Base-by-base conservation (phyloP, 2,113 vertebrate species). In the Danionella cerebrum region DNA sequence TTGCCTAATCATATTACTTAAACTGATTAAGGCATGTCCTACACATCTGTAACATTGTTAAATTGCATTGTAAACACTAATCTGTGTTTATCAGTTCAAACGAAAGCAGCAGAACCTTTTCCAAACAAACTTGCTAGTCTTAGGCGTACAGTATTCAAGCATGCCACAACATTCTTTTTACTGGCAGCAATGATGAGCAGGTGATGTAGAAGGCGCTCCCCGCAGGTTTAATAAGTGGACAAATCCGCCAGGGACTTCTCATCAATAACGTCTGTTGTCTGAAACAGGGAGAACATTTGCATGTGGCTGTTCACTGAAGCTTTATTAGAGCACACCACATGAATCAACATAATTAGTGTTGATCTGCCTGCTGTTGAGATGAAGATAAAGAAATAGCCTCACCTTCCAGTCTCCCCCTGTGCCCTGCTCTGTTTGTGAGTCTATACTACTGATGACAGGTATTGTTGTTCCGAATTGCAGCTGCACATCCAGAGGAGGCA, bases 261-360 rank as follows among this genome's bases (percentile, higher is more conserved):
- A 55, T 72, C 67, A 77, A 71, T 60, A 53, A 72, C 41, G 69
- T 64, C 59, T 72, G 45, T 69, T 74, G 29, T 41, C 57, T 8
- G 54, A 33, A 66, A 58, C 47, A 67, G 65, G 18, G 44, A 14
- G 39, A n/a, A 5, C 5, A 73, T 78, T 65, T 68, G 54, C 77
- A 78, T 71, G 69, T 67, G 55, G 64, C 70, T 67, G 62, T 52
- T 50, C 19, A 67, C 33, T 35, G 63, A 27, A 66, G 63, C 50
- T 54, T 73, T 47, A 54, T 36, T 42, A 65, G 42, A 50, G 57
- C 63, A 54, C 33, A 14, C 59, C 22, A 58, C 55, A 71, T 55
- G 54, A 62, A 73, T 60, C 68, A 69, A 64, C 55, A 53, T 60
- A 69, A 73, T 73, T 69, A 72, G 42, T 55, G 29, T 29, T 45